Evolutionary conservation across 2,113 vertebrate genomes (phyloP), one percentile per base, ranked within the genome.

Genomic region (Copsychus sechellarum): DNA sequence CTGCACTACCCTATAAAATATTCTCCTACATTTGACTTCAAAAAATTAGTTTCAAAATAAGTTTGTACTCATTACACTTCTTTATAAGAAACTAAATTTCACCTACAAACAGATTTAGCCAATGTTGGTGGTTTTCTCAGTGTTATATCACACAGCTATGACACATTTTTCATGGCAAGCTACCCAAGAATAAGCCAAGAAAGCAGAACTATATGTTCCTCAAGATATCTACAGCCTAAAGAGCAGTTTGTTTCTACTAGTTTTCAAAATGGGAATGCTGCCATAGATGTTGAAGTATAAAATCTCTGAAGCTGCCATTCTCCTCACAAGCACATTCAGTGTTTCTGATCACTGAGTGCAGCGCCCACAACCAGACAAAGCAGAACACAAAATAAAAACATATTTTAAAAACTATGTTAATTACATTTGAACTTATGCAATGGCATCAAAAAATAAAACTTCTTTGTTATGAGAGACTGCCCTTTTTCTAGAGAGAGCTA

Each of bases 91-190:
- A 61, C 3, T 53, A 34, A 33, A 83, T 64, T 71, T 84, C 16
- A 66, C 34, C 40, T 80, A 51, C 50, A 70, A 66, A 67, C 18
- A 61, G n/a, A 91, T 34, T 72, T 42, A 51, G 79, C 38, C 23
- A 69, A 65, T 2, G 0, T 5, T 94, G 36, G 34, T 94, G 74
- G 0, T 45, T 93, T 92, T 84, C 61, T 74, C 53, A 70, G 38
- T 66, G 66, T 85, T 76, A 28, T 19, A 87, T 73, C 66, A 91
- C 78, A 82, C 28, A 81, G 58, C 47, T 89, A n/a, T 88, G 78
- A 92, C 54, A 87, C 78, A 94, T 73, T 88, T 81, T 73, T 93
- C 58, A 65, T 31, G 45, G 60, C 45, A 91, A 88, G 73, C 56
- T 80, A 65, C 47, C 70, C 78, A 82, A 90, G 50, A 90, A 56